A percentile compares a stretch with the other conserved stretches of the same genome.
Evolutionary conservation across 2,797 vertebrate genomes (phyloP).

Genomic region (Sebastes ruberrimus): DNA sequence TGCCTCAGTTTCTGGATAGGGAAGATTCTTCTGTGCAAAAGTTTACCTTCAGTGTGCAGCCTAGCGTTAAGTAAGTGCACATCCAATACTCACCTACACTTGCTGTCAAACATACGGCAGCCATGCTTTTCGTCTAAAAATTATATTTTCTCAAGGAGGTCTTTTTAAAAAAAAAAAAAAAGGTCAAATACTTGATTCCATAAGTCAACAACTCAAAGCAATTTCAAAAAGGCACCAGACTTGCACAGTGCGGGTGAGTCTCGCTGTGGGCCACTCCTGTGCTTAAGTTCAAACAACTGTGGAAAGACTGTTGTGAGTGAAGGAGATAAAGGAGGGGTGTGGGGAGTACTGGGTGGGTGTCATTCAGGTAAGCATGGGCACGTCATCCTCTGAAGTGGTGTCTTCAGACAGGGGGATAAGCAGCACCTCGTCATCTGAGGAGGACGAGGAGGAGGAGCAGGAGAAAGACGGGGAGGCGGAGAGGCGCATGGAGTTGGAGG

Average conservation of each 20-base stretch:
- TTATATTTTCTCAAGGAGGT: slow-evolving; percentile 39
- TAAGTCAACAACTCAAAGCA: slow-evolving; percentile 61
- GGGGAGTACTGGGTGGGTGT: not conserved
- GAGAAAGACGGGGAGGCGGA: slow-evolving; percentile 79
- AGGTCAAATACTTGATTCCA: slow-evolving; percentile 62
- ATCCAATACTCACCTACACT: slow-evolving; percentile 34
- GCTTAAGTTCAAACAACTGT: slow-evolving; percentile 69
- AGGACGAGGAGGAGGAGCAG: slow-evolving; percentile 46
- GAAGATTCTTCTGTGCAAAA: slow-evolving; percentile 82
- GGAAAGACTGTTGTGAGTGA: slow-evolving; percentile 56
- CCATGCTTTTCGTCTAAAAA: slow-evolving; percentile 32
- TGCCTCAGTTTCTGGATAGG: slow-evolving; percentile 63
- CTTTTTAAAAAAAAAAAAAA: slow-evolving; percentile 22
- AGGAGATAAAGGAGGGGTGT: not conserved
- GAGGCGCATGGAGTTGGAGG: slow-evolving; percentile 75
- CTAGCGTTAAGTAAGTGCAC: slow-evolving; percentile 61
- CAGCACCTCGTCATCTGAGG: slow-evolving; percentile 89
- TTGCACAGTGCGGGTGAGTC: slow-evolving; percentile 71
- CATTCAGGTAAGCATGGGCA: slow-evolving; percentile 84
- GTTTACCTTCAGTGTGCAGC: slow-evolving; percentile 67
- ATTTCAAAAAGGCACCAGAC: slow-evolving; percentile 83
- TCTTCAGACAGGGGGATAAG: slow-evolving; percentile 89
- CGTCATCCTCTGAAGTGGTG: slow-evolving; percentile 81
- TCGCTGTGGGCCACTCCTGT: slow-evolving; percentile 57
- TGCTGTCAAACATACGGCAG: slow-evolving; percentile 35